These are phyloP conservation scores for Apocheima hispidaria DNA, from an alignment of 2,888 invertebrate genomes.

Conservation along the genomic window DNA sequence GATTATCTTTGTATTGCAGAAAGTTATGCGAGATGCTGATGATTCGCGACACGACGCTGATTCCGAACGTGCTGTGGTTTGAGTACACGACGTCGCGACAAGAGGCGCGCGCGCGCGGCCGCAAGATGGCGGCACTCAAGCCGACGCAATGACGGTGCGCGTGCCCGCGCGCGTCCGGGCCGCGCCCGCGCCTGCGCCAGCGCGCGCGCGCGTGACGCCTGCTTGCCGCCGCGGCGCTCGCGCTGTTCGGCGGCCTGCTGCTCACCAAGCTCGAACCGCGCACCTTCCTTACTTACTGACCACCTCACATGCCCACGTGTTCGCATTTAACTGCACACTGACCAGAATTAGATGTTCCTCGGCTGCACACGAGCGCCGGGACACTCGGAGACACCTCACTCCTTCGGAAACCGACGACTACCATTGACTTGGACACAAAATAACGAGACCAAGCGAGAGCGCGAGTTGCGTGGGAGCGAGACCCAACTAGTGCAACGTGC, in stretches of 20 bases:
- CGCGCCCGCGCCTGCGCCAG: constrained; percentile 69
- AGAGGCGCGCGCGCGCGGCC: constrained; percentile 92
- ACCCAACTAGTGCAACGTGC: background rate
- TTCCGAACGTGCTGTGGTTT: constrained; percentile 97
- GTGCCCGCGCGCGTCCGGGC: constrained; percentile 68
- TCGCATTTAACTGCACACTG: background rate
- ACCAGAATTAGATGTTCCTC: background rate
- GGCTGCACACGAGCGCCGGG: background rate
- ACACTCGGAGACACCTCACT: background rate
- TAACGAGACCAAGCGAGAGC: background rate
- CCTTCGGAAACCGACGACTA: background rate
- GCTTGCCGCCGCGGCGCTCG: constrained; percentile 68
- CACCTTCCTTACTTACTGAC: constrained; percentile 53
- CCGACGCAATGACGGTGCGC: constrained; percentile 92
- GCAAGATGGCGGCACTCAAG: constrained; percentile 93
- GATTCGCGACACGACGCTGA: constrained; percentile 94
- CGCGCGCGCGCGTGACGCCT: constrained; percentile 53
- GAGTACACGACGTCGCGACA: constrained; percentile 95
- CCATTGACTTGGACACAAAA: background rate
- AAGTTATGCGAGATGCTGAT: constrained; percentile 94
- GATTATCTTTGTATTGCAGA: constrained; percentile 81
- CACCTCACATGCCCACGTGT: constrained; percentile 3
- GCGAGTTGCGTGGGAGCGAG: background rate
- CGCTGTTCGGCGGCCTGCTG: constrained; percentile 70
- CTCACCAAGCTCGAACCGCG: constrained; percentile 59